phyloP scores from a whole-genome alignment of 2,888 invertebrate species.

The Cenopis cana region DNA sequence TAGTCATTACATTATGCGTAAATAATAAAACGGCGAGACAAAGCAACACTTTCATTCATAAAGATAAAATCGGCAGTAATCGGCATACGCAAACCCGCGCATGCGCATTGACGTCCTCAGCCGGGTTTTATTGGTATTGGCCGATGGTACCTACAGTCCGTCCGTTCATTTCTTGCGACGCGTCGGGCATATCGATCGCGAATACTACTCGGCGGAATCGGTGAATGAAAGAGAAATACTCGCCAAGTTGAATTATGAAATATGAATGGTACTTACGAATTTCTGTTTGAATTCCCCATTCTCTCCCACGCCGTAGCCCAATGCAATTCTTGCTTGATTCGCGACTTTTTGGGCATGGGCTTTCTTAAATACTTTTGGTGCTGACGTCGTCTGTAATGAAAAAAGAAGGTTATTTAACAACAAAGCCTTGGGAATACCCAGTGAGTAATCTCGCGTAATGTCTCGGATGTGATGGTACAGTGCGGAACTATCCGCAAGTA shows the following conservation, averaged over 20 bases:
- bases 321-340: slow-evolving; percentile 65
- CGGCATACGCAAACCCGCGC: slow-evolving; percentile 58
- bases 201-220: slow-evolving; percentile 65
- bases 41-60: slow-evolving; percentile 56
- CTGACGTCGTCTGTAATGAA: slow-evolving; percentile 64
- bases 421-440: slow-evolving; percentile 27
- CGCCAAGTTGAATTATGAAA: slow-evolving; percentile 50
- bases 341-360: slow-evolving; percentile 62
- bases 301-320: slow-evolving; percentile 53
- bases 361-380: slow-evolving; percentile 58
- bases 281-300: slow-evolving; percentile 66
- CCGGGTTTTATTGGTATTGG: slow-evolving; percentile 78
- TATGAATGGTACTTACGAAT: slow-evolving; percentile 69
- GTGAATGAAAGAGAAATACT: slow-evolving; percentile 76
- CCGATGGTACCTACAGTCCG: slow-evolving; percentile 71
- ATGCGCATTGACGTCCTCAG: slow-evolving; percentile 62
- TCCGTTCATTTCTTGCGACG: slow-evolving; percentile 82
- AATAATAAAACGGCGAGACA: slow-evolving; percentile 35
- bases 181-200: slow-evolving; percentile 81
- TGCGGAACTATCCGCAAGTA: slow-evolving; percentile 18
- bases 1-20: slow-evolving; percentile 16
- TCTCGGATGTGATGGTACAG: slow-evolving; percentile 29
- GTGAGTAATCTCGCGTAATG: slow-evolving; percentile 33
- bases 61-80: slow-evolving; percentile 65
- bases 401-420: slow-evolving; percentile 35